Base-by-base conservation (phyloP, 2,888 invertebrate genomes). In the Penaeus monodon region DNA sequence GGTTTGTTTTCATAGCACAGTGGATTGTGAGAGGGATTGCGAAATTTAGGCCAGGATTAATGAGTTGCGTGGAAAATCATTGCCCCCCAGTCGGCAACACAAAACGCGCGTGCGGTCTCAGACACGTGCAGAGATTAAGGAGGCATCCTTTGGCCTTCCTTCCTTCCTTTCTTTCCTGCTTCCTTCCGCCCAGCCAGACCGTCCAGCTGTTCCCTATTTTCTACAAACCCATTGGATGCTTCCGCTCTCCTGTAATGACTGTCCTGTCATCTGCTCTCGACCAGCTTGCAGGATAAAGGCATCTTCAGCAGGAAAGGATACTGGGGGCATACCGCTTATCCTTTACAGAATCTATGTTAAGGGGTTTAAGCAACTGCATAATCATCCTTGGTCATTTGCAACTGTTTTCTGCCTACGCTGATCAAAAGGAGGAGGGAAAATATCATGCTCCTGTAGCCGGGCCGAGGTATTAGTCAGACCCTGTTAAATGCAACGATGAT, bases 51-150 rank as follows among this genome's bases (percentile, higher is more conserved):
- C 6, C 22, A 63, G 38, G 7, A 29, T 7, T n/a, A 65, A 33
- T 29, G 27, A 22, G 74, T 73, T 27, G 7, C 1, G 17, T n/a
- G 38, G 65, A 85, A 85, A 57, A 6, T 8, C 27, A 29, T 24
- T 27, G 70, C 73, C 81, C 44, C 27, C 66, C 24, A 49, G 85
- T 63, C 29, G 85, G n/a, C 81, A 85, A 85, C 65, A 85, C 33
- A n/a, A 29, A 65, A 85, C 74, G 85, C 85, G 85, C 85, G 85
- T 84, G 84, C 84, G 77, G 70, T 57, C 84, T 49, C 29, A 64
- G 68, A 78, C 84, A 84, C 84, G 84, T 84, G 84, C 84, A 29
- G 78, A 78, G 84, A 78, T 84, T 84, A 84, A 68, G 84, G 84
- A 80, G 79, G 79, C 68, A 33, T 81, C 66, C 66, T 66, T 66